A percentile compares a stretch with the other conserved stretches of the same genome.
Evolutionary conservation across 2,888 invertebrate species (phyloP).

Genomic region (Lycaena phlaeas): DNA sequence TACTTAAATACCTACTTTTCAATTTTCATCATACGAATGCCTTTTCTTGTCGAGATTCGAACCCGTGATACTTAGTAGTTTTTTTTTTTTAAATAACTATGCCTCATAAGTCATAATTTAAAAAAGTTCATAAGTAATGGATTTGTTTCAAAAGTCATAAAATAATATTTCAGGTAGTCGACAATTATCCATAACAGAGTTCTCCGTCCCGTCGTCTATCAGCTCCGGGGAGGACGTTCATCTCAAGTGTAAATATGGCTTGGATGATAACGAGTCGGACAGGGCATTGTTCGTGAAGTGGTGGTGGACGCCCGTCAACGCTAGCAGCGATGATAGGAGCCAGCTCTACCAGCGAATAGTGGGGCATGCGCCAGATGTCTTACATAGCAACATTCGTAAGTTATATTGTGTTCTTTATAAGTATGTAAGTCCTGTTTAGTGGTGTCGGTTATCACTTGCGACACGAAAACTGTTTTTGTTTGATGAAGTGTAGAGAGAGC

Average conservation of each 20-base stretch:
- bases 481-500: too few relatives aligned
- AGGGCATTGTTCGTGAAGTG: conserved; percentile 41
- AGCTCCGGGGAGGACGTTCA: conserved; percentile 35
- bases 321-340: conserved; percentile 25
- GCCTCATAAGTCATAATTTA: too few relatives aligned
- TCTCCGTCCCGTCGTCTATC: conserved; percentile 40
- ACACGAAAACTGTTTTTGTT: too few relatives aligned
- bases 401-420: conserved; percentile 3
- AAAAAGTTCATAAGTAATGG: too few relatives aligned
- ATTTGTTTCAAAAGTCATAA: too few relatives aligned
- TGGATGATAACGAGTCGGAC: conserved; percentile 26
- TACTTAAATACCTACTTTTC: too few relatives aligned
- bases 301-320: conserved; percentile 43
- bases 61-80: too few relatives aligned
- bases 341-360: conserved; percentile 44
- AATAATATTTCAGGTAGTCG: conserved; percentile 38
- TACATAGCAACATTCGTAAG: conserved; percentile 33
- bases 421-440: too few relatives aligned
- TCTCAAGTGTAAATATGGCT: conserved; percentile 35
- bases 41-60: too few relatives aligned
- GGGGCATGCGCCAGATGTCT: conserved; percentile 23
- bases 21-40: too few relatives aligned
- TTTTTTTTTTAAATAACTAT: too few relatives aligned
- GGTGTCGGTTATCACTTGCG: too few relatives aligned
- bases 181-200: conserved; percentile 44